Percentiles rank a stretch among this genome's conserved stretches.
These are phyloP conservation scores for Macrotis lagotis DNA, from an alignment of 2,113 vertebrate species.

Conservation along the genomic window DNA sequence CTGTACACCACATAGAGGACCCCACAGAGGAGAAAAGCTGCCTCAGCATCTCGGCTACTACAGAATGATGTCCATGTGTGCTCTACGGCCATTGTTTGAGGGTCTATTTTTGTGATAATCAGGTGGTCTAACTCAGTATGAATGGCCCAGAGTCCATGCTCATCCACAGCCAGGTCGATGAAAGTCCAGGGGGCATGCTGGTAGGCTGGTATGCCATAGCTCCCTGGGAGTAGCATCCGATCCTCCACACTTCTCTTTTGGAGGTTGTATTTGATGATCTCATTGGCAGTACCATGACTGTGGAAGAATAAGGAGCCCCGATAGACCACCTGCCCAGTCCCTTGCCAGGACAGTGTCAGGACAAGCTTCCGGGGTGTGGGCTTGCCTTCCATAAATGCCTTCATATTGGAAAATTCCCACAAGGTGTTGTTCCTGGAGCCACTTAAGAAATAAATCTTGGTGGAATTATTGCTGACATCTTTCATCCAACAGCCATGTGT, in stretches of 20 bases:
- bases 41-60: constrained; percentile 89
- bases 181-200: constrained; percentile 89
- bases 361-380: constrained; percentile 79
- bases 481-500: constrained; percentile 92
- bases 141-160: constrained; percentile 95
- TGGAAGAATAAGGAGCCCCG: constrained; percentile 93
- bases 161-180: constrained; percentile 93
- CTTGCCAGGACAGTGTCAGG: constrained; percentile 91
- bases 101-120: constrained; percentile 92
- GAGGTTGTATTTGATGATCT: constrained; percentile 92
- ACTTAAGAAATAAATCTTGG: constrained; percentile 91
- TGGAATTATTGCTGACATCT: constrained; percentile 86
- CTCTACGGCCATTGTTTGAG: constrained; percentile 84
- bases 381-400: constrained; percentile 85
- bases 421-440: constrained; percentile 87
- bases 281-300: constrained; percentile 88
- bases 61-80: constrained; percentile 93
- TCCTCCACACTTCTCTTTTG: constrained; percentile 85
- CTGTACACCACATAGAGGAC: constrained; percentile 94
- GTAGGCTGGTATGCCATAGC: constrained; percentile 88
- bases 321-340: constrained; percentile 90
- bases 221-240: constrained; percentile 88
- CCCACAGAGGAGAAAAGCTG: constrained; percentile 92
- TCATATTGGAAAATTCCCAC: constrained; percentile 88
- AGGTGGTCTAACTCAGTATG: constrained; percentile 91